A percentile compares a stretch with the other conserved stretches of the same genome.
These are phyloP conservation scores for Himalopsyche japonica DNA, from an alignment of 2,888 invertebrate genomes.

Conservation along the genomic window DNA sequence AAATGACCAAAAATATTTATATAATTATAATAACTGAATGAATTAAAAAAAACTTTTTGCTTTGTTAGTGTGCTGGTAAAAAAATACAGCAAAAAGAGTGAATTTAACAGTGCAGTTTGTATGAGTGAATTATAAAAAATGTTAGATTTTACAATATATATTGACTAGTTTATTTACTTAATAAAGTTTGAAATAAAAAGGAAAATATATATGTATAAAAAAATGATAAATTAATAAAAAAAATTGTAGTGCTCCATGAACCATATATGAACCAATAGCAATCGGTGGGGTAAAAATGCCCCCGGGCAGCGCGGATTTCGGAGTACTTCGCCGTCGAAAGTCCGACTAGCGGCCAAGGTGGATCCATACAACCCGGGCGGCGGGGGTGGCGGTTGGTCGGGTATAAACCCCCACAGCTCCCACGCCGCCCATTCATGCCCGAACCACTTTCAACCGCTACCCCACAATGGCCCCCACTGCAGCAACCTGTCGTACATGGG, in stretches of 20 bases:
- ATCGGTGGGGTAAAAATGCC: not conserved
- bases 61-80: no score
- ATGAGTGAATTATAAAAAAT: not conserved
- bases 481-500: conserved; percentile 38
- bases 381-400: conserved; percentile 32
- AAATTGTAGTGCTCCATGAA: not conserved
- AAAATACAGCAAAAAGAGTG: not conserved
- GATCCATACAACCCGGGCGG: conserved; percentile 31
- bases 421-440: conserved; percentile 35
- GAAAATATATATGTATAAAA: not conserved
- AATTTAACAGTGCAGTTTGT: not conserved
- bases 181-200: no score
- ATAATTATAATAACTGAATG: no score
- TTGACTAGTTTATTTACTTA: not conserved
- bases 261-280: not conserved
- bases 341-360: conserved; percentile 16
- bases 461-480: conserved; percentile 32
- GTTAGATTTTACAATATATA: not conserved
- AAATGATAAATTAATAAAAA: not conserved
- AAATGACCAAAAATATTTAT: no score
- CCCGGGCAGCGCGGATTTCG: not conserved
- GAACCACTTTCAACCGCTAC: conserved; percentile 27
- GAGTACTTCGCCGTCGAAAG: not conserved
- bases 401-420: conserved; percentile 28
- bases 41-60: no score